Evolutionary conservation across 2,888 invertebrate species (phyloP).

Genomic region (Tryphoninae sp.): DNA sequence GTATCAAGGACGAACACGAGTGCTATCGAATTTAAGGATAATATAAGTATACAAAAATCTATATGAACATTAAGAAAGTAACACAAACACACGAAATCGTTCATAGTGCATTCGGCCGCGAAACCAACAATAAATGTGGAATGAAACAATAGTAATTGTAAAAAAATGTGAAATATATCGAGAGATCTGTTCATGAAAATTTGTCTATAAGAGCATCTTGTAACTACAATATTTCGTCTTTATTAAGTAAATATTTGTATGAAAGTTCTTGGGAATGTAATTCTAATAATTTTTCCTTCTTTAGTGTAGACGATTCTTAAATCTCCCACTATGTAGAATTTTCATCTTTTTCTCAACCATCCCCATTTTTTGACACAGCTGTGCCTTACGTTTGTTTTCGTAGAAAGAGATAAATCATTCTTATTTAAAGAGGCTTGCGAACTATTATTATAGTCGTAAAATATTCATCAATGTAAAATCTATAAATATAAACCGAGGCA

Average conservation of each 20-base stretch:
- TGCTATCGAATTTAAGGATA: constrained; percentile 47
- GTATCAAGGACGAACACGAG: constrained; percentile 47
- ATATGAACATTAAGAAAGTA: constrained; percentile 10
- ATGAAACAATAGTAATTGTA: constrained; percentile 16
- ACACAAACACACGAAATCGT: background rate
- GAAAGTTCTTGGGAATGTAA: background rate
- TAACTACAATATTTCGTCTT: background rate
- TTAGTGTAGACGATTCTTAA: background rate
- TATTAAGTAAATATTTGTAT: background rate
- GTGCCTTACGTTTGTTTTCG: too few species aligned
- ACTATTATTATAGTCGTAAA: too few species aligned
- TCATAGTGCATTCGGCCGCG: background rate
- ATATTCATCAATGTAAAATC: too few species aligned
- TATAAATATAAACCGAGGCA: too few species aligned
- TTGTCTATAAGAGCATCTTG: background rate
- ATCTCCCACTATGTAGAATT: background rate
- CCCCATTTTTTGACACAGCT: too few species aligned
- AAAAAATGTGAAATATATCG: background rate
- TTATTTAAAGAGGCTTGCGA: too few species aligned
- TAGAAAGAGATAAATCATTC: too few species aligned
- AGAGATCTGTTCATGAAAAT: background rate
- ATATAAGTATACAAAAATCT: background rate
- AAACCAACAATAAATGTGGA: constrained; percentile 7
- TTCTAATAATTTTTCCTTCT: background rate
- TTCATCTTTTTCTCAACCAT: too few species aligned